Conservation (phyloP, 2,113 vertebrate genomes). For the Actenoides hombroni region DNA sequence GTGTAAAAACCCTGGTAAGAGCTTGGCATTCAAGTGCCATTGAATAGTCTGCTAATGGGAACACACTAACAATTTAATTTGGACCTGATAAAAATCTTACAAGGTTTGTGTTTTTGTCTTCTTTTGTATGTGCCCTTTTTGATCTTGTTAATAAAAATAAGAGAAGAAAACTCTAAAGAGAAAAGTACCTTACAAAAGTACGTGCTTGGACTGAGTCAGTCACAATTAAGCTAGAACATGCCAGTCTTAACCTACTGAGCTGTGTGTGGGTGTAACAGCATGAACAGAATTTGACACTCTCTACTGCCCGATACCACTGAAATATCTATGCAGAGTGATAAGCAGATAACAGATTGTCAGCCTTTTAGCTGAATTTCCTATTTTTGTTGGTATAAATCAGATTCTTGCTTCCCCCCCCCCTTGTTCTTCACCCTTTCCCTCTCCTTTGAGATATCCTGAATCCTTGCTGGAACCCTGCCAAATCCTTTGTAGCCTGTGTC, state of each 20-base stretch:
- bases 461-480: constrained; percentile 47
- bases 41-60: constrained; percentile 37
- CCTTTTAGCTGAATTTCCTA: constrained; percentile 70
- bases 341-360: constrained; percentile 71
- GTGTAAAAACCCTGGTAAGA: constrained; percentile 46
- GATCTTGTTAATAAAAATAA: constrained; percentile 56
- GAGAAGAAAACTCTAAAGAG: constrained; percentile 25
- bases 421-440: constrained; percentile 49
- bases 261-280: constrained; percentile 61
- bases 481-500: constrained; percentile 2
- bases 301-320: constrained; percentile 63
- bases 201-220: constrained; percentile 46
- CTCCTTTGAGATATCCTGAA: constrained; percentile 50
- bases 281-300: constrained; percentile 64
- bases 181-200: constrained; percentile 52
- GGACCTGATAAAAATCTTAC: constrained; percentile 36
- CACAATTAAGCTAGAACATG: constrained; percentile 44
- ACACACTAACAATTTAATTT: constrained; percentile 35
- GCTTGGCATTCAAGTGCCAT: constrained; percentile 42
- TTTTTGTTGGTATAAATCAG: constrained; percentile 61
- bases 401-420: background rate
- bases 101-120: constrained; percentile 31
- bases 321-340: constrained; percentile 65
- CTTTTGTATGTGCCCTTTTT: constrained; percentile 21
- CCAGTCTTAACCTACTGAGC: constrained; percentile 55